A percentile compares a stretch with the other conserved stretches of the same genome.
Conservation (phyloP, 2,797 vertebrate genomes). For the Falco columbarius region DNA sequence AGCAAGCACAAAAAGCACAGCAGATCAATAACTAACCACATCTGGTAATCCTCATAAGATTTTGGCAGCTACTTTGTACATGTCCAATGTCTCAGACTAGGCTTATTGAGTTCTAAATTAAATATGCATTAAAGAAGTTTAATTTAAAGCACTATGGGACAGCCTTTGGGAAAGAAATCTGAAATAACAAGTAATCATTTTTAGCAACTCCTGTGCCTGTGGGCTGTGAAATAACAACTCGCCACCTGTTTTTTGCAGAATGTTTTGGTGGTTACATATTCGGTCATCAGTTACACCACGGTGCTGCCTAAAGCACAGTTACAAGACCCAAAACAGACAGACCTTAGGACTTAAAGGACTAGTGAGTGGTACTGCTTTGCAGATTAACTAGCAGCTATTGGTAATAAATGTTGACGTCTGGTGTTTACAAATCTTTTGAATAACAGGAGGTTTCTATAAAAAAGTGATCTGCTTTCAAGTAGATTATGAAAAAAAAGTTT, state of each 20-base stretch:
- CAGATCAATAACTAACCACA: not conserved
- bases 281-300: not conserved
- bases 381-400: not conserved
- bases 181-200: conserved; percentile 46
- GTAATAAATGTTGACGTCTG: not conserved
- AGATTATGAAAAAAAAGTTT: not conserved
- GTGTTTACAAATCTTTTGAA: not conserved
- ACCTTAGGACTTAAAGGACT: not conserved
- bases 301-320: not conserved
- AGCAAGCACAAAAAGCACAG: no score
- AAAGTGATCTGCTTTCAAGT: not conserved
- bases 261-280: not conserved
- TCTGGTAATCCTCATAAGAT: not conserved
- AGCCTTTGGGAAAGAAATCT: conserved; percentile 3
- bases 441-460: not conserved
- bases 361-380: not conserved
- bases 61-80: conserved; percentile 9
- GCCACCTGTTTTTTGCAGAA: conserved; percentile 37
- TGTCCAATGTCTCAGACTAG: not conserved
- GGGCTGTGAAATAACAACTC: conserved; percentile 43
- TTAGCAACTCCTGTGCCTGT: conserved; percentile 27
- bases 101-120: conserved; percentile 40
- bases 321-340: not conserved
- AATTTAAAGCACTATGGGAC: conserved; percentile 15
- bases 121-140: conserved; percentile 11